These are phyloP conservation scores for Temnothorax unifasciatus DNA, from an alignment of 2,888 invertebrate genomes.

Conservation along the genomic window DNA sequence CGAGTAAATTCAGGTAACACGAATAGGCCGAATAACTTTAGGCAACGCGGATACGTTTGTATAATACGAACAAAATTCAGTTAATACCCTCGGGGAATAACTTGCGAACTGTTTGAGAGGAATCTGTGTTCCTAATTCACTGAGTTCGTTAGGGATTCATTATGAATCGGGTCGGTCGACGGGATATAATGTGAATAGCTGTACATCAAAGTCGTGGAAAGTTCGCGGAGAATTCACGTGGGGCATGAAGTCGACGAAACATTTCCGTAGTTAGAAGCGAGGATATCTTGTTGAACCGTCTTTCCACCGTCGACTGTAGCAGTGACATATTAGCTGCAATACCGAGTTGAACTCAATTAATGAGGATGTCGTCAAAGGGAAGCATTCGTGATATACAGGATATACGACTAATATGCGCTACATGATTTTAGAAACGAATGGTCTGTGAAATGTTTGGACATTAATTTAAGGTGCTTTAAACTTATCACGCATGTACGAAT, in stretches of 20 bases:
- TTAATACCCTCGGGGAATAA: conserved; percentile 12
- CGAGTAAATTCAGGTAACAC: neutral
- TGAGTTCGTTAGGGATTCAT: conserved; percentile 37
- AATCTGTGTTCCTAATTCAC: conserved; percentile 33
- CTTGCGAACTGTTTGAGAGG: conserved; percentile 2
- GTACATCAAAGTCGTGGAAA: conserved; percentile 44
- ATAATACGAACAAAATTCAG: neutral
- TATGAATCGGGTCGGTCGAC: conserved; percentile 7
- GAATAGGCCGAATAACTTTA: neutral
- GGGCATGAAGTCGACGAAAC: conserved; percentile 41
- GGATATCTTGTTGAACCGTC: conserved; percentile 23
- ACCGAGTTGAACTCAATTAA: conserved; percentile 44
- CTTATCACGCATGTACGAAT: neutral
- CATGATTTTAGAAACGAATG: conserved; percentile 4
- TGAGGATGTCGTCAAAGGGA: conserved; percentile 31
- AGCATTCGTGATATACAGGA: neutral
- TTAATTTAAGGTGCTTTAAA: neutral
- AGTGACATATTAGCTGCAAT: conserved; percentile 42
- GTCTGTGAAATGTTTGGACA: neutral
- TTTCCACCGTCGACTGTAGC: conserved; percentile 10
- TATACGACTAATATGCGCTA: neutral
- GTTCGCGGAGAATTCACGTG: conserved; percentile 23
- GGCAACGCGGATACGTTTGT: neutral
- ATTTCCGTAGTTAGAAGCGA: conserved; percentile 29
- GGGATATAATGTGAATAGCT: conserved; percentile 10